These are phyloP conservation scores for Ips nitidus DNA, from an alignment of 1,140 invertebrate species.

Conservation along the genomic window DNA sequence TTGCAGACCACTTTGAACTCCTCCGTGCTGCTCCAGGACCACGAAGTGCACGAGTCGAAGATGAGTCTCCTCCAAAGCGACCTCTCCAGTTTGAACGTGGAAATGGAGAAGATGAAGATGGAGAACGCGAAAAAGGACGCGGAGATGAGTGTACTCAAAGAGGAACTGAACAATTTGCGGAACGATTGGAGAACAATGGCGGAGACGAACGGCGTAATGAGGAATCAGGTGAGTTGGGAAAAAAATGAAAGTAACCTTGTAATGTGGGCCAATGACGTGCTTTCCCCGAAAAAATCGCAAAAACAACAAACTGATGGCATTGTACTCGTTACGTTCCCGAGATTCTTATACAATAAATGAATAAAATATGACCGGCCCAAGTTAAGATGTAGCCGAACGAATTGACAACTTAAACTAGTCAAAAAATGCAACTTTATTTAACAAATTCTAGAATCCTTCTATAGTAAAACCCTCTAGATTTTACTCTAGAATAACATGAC, in stretches of 20 bases:
- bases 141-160: slow-evolving; percentile 42
- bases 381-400: too few species aligned
- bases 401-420: too few species aligned
- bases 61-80: slow-evolving; percentile 49
- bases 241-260: background rate
- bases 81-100: slow-evolving; percentile 47
- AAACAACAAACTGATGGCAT: too few species aligned
- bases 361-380: too few species aligned
- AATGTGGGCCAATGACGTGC: background rate
- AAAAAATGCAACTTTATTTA: too few species aligned
- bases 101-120: slow-evolving; percentile 44
- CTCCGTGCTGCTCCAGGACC: slow-evolving; percentile 46
- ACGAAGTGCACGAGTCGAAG: slow-evolving; percentile 46
- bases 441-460: too few species aligned
- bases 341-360: too few species aligned
- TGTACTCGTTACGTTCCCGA: too few species aligned
- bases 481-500: too few species aligned
- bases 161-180: slow-evolving; percentile 47
- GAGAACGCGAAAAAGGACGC: slow-evolving; percentile 48
- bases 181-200: slow-evolving; percentile 45
- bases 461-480: too few species aligned
- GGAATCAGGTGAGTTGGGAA: slow-evolving; percentile 47
- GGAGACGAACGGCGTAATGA: slow-evolving; percentile 46
- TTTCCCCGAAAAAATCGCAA: too few species aligned
- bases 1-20: slow-evolving; percentile 50